Evolutionary conservation across 2,797 vertebrate species (phyloP).

Genomic region (Caiman crocodilus): DNA sequence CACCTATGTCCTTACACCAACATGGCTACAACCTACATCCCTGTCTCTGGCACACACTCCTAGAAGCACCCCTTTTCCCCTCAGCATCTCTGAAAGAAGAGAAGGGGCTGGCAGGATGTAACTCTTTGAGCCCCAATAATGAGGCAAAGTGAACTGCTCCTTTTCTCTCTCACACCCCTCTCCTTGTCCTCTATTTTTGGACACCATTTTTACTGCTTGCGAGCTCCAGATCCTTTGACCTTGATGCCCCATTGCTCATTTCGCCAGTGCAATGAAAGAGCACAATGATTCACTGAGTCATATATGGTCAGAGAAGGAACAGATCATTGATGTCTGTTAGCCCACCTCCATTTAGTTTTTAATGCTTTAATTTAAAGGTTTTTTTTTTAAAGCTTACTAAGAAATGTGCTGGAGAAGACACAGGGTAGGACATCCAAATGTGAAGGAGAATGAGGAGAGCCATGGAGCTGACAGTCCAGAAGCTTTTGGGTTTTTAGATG

Average conservation of each 20-base stretch:
- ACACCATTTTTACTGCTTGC: not conserved
- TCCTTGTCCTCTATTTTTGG: not conserved
- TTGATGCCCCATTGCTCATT: not conserved
- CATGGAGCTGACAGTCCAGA: not conserved
- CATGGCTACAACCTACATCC: no score
- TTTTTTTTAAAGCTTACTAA: not conserved
- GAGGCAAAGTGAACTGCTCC: no score
- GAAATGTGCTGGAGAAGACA: not conserved
- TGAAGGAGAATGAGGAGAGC: not conserved
- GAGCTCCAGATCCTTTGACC: not conserved
- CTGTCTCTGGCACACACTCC: not conserved
- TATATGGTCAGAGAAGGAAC: slow-evolving; percentile 60
- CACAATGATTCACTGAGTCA: not conserved
- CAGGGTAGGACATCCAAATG: slow-evolving; percentile 5
- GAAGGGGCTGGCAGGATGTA: not conserved
- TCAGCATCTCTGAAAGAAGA: fast-evolving
- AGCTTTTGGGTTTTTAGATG: not conserved
- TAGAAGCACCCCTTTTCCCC: not conserved
- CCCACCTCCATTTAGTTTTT: not conserved
- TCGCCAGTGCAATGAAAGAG: not conserved
- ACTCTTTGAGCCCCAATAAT: not conserved
- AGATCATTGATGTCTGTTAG: slow-evolving; percentile 42
- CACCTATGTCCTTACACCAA: no score
- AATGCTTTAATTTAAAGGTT: slow-evolving; percentile 38
- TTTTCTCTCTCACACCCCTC: not conserved